These are phyloP conservation scores for Conus ventricosus DNA, from an alignment of 1,140 invertebrate genomes.

Conservation along the genomic window DNA sequence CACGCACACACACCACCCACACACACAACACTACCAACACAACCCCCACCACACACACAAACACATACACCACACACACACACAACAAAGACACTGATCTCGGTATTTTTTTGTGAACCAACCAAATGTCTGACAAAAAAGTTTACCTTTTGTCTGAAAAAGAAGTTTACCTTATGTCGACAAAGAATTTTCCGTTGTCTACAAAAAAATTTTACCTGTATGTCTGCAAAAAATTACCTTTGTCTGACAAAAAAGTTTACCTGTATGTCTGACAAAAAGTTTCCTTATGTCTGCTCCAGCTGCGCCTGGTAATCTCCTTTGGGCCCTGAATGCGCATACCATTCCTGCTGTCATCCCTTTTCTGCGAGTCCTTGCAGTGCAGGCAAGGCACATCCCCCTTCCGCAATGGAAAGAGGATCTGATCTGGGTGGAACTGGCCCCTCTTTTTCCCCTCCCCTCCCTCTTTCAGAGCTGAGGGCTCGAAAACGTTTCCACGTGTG, in stretches of 20 bases:
- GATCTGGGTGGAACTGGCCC: conserved; percentile 13
- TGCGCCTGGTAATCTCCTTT: background rate
- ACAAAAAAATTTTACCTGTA: too few species aligned
- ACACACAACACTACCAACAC: too few species aligned
- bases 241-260: too few species aligned
- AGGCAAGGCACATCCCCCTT: conserved; percentile 29
- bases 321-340: background rate
- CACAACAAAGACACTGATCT: background rate
- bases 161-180: too few species aligned
- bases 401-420: conserved; percentile 27
- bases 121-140: too few species aligned
- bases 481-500: conserved; percentile 2
- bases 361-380: conserved; percentile 37
- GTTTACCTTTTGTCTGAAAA: too few species aligned
- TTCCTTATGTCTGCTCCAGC: background rate
- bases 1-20: too few species aligned
- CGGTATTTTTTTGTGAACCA: background rate
- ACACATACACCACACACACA: background rate
- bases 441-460: background rate
- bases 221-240: too few species aligned
- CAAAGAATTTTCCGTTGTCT: too few species aligned
- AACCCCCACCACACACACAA: background rate
- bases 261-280: too few species aligned
- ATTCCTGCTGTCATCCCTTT: conserved; percentile 26
- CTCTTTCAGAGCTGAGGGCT: background rate